These are phyloP conservation scores for Phymanthus crucifer DNA, from an alignment of 92 coral and sea anemone species.

Conservation along the genomic window DNA sequence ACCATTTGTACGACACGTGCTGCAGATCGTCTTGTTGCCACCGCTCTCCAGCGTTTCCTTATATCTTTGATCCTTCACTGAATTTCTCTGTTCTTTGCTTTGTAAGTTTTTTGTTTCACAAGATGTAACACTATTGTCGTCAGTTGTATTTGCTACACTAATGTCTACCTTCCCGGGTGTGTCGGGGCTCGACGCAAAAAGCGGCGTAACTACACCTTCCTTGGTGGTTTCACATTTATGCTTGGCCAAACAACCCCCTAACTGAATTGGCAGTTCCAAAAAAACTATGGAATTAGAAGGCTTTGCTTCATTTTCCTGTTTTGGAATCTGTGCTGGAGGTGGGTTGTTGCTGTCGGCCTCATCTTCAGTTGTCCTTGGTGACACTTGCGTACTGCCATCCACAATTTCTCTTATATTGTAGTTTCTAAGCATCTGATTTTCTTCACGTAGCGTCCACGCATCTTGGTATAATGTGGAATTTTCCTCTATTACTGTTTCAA, in stretches of 20 bases:
- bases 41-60: slow-evolving; percentile 10
- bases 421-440: slow-evolving; percentile 64
- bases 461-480: slow-evolving; percentile 65
- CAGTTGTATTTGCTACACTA: not conserved
- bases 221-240: slow-evolving; percentile 1
- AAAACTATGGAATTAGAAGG: not conserved
- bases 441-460: slow-evolving; percentile 62
- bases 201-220: slow-evolving; percentile 19
- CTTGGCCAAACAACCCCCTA: not conserved
- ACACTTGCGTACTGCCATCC: slow-evolving; percentile 74
- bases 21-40: slow-evolving; percentile 3
- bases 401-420: slow-evolving; percentile 73
- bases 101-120: not conserved
- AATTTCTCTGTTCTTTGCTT: slow-evolving; percentile 1
- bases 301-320: not conserved
- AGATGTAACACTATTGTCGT: not conserved
- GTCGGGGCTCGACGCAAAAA: slow-evolving; percentile 46
- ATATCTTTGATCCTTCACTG: not conserved
- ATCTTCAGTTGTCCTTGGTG: slow-evolving; percentile 71
- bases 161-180: not conserved
- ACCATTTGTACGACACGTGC: slow-evolving; percentile 2
- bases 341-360: slow-evolving; percentile 42
- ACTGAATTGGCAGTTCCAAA: slow-evolving; percentile 17
- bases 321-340: slow-evolving; percentile 23
- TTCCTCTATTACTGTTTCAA: slow-evolving; percentile 71